phyloP scores from a whole-genome alignment of 2,888 invertebrate species.

The Lithosia quadra region DNA sequence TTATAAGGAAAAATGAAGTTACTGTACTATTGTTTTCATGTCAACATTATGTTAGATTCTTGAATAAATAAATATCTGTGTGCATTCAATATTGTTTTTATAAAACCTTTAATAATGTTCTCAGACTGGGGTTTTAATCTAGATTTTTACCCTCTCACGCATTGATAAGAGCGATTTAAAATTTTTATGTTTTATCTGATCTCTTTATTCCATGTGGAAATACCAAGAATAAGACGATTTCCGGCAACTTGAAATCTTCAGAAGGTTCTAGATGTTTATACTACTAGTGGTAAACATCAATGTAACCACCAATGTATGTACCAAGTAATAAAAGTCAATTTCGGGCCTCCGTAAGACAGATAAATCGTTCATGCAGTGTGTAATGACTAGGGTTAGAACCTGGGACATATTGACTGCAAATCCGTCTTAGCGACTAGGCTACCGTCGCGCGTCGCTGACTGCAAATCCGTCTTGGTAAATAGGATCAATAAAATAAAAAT shows the following conservation, averaged over 20 bases:
- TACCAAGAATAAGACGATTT: too few species aligned
- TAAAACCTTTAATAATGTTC: not conserved
- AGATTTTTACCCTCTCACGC: not conserved
- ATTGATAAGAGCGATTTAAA: too few species aligned
- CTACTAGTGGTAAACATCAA: too few species aligned
- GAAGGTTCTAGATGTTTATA: too few species aligned
- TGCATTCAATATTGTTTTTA: conserved; percentile 34
- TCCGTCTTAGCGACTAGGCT: not conserved
- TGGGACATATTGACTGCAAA: not conserved
- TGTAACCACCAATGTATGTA: too few species aligned
- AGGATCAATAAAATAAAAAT: not conserved
- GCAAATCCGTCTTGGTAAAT: not conserved
- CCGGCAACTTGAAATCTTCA: too few species aligned
- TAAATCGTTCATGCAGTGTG: too few species aligned
- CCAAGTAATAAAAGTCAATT: too few species aligned
- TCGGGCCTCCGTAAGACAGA: too few species aligned
- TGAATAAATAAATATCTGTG: conserved; percentile 51
- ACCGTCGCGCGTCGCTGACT: not conserved
- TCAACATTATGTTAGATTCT: conserved; percentile 34
- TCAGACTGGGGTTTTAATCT: not conserved
- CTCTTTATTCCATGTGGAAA: too few species aligned
- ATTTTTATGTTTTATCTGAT: too few species aligned
- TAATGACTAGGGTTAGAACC: not conserved
- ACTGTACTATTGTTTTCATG: conserved; percentile 30
- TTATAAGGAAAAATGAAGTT: conserved; percentile 19